Evolutionary conservation across 2,888 invertebrate genomes (phyloP), one percentile per base, ranked within the genome.

Genomic region (Euclidia mi): DNA sequence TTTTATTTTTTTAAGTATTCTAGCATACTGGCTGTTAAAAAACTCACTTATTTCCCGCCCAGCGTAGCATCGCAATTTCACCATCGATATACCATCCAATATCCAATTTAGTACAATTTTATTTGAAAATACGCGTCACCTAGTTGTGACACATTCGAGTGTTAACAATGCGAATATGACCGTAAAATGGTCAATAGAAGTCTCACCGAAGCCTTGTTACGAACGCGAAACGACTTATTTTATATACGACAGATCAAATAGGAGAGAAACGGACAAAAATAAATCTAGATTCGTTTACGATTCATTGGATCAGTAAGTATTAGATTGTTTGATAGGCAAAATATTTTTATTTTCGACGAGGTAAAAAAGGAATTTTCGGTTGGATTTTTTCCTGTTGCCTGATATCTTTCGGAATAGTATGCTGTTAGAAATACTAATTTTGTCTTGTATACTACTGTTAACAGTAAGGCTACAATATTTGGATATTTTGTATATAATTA

Each of bases 111-210:
- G 20, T 58, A 58, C 38, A 45, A 70, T 65, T 71, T 58, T 51
- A 74, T 72, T 60, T 35, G 47, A 69, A 48, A 56, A 59, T 32
- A 49, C 37, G 48, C 29, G 25, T 12, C 29, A 12, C 41, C 46
- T 57, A 73, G 61, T 62, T 52, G 56, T 56, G 12, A 55, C 32
- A 20, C 56, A 66, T 31, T 55, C 48, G 51, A 14, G 47, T 59
- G 71, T 46, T 49, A 55, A 58, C 73, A 50, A 56, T 62, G 38
- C 49, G n/a, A 47, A 47, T 37, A 71, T 41, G 56, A 49, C 55
- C 71, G 71, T 74, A 66, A 74, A 71, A 74, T 74, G 58, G 58
- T 71, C 74, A 71, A 62, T 71, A 66, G 66, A 66, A 49, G n/a
- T 56, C 56, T 25, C 38, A 6, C 32, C 44, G 12, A 18, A 15